Evolutionary conservation across 2,113 vertebrate genomes (phyloP).

Genomic region (Callopanchax toddi): DNA sequence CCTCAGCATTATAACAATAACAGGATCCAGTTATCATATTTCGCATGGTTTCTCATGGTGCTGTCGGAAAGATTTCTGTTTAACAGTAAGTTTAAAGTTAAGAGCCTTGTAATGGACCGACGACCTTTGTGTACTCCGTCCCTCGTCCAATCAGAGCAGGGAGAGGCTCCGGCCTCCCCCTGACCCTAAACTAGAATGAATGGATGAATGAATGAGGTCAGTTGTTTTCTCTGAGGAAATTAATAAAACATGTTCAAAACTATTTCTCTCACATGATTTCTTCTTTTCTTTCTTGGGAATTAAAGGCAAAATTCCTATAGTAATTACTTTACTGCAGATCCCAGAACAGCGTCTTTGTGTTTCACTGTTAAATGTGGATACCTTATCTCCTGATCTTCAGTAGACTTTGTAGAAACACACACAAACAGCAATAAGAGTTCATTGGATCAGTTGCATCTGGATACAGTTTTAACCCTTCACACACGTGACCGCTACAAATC

Average conservation of each 20-base stretch:
- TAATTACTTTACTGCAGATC: not conserved
- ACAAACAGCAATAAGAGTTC: conserved; percentile 48
- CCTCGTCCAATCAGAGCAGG: not conserved
- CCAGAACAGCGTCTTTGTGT: not conserved
- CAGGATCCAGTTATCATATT: conserved; percentile 72
- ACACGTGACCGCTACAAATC: conserved; percentile 51
- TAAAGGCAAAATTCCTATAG: not conserved
- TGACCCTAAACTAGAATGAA: conserved; percentile 9
- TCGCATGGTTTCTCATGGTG: conserved; percentile 53
- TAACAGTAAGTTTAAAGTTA: conserved; percentile 60
- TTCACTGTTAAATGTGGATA: conserved; percentile 10
- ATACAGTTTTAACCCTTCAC: conserved; percentile 56
- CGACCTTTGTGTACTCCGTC: not conserved
- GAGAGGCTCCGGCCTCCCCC: conserved; percentile 13
- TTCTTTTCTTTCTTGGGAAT: not conserved
- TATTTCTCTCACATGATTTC: not conserved
- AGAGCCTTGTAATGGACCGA: conserved; percentile 10
- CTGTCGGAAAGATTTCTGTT: conserved; percentile 64
- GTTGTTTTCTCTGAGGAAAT: conserved; percentile 11
- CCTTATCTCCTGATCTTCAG: conserved; percentile 2
- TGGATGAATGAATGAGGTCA: not conserved
- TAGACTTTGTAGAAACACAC: conserved; percentile 10
- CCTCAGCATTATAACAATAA: conserved; percentile 76
- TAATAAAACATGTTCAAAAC: not conserved
- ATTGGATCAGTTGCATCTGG: conserved; percentile 33